Conservation (phyloP, 2,113 vertebrate genomes). For the Oriolus oriolus region DNA sequence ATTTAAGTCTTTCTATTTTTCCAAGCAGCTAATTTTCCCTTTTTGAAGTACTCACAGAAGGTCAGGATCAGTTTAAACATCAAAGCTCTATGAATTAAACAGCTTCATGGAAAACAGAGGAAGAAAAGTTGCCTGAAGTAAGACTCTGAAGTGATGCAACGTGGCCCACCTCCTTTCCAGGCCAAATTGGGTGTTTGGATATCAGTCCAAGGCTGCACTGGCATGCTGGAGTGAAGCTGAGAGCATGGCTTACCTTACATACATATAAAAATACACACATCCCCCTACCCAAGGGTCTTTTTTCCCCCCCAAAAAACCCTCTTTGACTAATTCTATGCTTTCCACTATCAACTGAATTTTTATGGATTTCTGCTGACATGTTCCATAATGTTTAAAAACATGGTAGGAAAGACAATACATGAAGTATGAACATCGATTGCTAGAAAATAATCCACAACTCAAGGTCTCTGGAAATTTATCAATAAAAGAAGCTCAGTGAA, state of each 20-base stretch:
- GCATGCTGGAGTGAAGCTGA: background rate
- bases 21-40: conserved; percentile 81
- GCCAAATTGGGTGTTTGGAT: conserved; percentile 54
- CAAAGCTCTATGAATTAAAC: conserved; percentile 85
- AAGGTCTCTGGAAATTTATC: background rate
- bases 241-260: background rate
- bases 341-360: background rate
- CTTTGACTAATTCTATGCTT: background rate
- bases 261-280: background rate
- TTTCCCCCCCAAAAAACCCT: background rate
- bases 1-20: conserved; percentile 77
- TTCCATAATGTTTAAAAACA: background rate
- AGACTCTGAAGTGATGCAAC: conserved; percentile 60
- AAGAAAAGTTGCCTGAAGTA: conserved; percentile 75
- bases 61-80: conserved; percentile 84
- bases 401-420: background rate
- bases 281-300: background rate
- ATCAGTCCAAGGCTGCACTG: conserved; percentile 57
- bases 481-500: background rate
- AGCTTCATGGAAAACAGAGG: conserved; percentile 76
- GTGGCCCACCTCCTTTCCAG: conserved; percentile 66
- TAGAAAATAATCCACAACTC: background rate
- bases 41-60: conserved; percentile 78
- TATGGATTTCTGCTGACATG: background rate
- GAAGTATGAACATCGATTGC: background rate